Evolutionary conservation across 1,140 invertebrate genomes (phyloP).

Genomic region (Sitobion miscanthi): DNA sequence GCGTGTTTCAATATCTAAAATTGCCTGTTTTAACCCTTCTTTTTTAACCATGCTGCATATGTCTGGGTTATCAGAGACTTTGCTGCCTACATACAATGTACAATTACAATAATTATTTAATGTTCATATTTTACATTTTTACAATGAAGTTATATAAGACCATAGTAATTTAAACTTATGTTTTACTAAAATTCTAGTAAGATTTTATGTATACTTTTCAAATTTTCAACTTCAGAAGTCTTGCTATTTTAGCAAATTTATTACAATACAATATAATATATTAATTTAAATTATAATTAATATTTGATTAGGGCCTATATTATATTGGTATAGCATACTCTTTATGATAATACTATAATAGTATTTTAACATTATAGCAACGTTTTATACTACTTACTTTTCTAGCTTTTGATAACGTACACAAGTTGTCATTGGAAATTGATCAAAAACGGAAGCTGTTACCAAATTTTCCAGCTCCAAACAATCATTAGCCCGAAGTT

Average conservation of each 20-base stretch:
- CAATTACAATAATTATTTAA: background rate
- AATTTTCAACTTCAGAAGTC: no score
- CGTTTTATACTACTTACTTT: background rate
- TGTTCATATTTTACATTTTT: background rate
- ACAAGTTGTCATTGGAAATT: background rate
- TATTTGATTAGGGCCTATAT: background rate
- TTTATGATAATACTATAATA: background rate
- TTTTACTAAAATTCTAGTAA: background rate
- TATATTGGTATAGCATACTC: no score
- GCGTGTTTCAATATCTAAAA: constrained; percentile 19
- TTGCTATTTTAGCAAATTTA: background rate
- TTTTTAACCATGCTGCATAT: background rate
- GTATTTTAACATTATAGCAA: background rate
- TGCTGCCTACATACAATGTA: background rate
- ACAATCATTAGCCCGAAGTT: background rate
- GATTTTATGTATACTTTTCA: no score
- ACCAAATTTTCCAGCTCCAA: background rate
- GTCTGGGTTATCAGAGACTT: background rate
- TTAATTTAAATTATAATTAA: background rate
- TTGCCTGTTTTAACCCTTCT: background rate
- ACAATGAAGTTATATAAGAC: background rate
- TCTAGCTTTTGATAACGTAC: background rate
- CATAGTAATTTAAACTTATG: background rate
- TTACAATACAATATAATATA: background rate
- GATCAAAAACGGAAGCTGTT: background rate